Percentiles rank a stretch among this genome's conserved stretches.
phyloP scores from a whole-genome alignment of 2,113 vertebrate species.

The Tonatia bakeri region DNA sequence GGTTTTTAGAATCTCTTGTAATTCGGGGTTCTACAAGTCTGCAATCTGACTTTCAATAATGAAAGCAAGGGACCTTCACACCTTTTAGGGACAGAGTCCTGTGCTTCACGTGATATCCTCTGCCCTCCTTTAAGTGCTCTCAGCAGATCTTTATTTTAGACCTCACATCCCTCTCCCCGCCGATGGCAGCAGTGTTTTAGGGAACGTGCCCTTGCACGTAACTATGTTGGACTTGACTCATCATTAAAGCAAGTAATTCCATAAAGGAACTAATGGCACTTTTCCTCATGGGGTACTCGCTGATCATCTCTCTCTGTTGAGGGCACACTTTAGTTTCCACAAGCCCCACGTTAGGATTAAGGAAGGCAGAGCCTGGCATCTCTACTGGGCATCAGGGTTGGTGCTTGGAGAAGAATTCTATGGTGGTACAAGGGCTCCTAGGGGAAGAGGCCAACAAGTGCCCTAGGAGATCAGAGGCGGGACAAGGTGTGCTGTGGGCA shows the following conservation, averaged over 20 bases:
- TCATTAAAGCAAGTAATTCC: background rate
- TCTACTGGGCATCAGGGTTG: background rate
- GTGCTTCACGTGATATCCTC: background rate
- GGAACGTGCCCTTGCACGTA: background rate
- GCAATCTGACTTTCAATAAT: background rate
- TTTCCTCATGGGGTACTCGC: background rate
- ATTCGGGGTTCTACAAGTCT: background rate
- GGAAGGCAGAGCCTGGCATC: background rate
- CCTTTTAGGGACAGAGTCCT: background rate
- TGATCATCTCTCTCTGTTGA: background rate
- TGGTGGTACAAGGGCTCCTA: background rate
- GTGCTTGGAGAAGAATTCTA: background rate
- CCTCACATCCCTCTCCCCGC: background rate
- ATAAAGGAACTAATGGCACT: background rate
- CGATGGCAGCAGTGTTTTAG: background rate
- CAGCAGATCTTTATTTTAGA: background rate
- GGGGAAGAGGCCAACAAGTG: accelerated
- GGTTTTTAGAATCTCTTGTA: background rate
- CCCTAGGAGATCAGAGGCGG: background rate
- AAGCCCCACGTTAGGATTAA: background rate
- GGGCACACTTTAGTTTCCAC: background rate
- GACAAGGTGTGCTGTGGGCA: background rate
- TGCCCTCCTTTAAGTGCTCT: background rate
- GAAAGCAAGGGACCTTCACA: background rate
- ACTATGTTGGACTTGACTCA: background rate